Conservation (phyloP, 1,140 invertebrate genomes). For the Nymphalis io region DNA sequence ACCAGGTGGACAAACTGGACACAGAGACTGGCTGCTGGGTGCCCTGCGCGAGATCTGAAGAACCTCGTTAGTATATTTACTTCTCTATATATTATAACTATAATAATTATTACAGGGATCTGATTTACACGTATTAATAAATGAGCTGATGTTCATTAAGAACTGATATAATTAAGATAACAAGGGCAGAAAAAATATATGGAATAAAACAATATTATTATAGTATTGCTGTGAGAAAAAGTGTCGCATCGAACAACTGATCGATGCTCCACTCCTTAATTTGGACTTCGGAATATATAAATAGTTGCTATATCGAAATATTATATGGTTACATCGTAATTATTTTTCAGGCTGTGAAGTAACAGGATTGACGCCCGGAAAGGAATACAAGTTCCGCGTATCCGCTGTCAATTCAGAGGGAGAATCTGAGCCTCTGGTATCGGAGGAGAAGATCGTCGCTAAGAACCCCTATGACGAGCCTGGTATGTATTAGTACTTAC, state of each 20-base stretch:
- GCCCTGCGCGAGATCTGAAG: constrained; percentile 90
- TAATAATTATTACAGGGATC: too few relatives aligned
- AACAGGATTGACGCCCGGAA: constrained; percentile 91
- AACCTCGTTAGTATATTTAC: constrained; percentile 83
- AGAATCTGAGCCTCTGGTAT: constrained; percentile 95
- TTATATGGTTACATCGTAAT: constrained; percentile 13
- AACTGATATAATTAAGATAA: too few relatives aligned
- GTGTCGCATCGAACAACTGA: too few relatives aligned
- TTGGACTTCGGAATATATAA: too few relatives aligned
- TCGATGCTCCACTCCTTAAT: background rate
- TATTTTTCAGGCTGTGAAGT: constrained; percentile 86
- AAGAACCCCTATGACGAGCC: constrained; percentile 99
- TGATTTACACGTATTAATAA: too few relatives aligned
- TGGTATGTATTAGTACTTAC: constrained; percentile 71
- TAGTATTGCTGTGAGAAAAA: too few relatives aligned
- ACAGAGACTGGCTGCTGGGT: constrained; percentile 97
- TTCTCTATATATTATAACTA: too few relatives aligned
- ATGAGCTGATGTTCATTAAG: too few relatives aligned
- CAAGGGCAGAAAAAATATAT: too few relatives aligned
- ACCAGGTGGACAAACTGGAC: constrained; percentile 97
- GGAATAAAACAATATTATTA: too few relatives aligned
- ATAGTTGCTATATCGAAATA: background rate
- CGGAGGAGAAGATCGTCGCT: constrained; percentile 92
- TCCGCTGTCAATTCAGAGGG: constrained; percentile 98
- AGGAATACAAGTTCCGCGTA: constrained; percentile 97